Conservation (phyloP, 2,797 vertebrate genomes). For the Cryptoprocta ferox region DNA sequence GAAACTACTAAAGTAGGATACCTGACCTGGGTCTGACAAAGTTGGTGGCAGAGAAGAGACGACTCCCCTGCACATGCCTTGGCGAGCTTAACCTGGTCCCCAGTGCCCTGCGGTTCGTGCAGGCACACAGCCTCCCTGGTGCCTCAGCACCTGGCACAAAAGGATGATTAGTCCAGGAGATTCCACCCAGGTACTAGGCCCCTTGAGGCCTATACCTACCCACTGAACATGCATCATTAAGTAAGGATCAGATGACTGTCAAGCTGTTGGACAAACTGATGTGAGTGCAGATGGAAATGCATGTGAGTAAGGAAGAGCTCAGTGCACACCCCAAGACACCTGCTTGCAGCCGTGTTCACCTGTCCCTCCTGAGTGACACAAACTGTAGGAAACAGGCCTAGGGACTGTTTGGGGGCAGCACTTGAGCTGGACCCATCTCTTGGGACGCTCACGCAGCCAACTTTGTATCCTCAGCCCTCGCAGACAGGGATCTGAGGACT, state of each 20-base stretch:
- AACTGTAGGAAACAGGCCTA: background rate
- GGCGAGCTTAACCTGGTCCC: background rate
- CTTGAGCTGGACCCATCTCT: no score
- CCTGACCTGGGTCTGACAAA: background rate
- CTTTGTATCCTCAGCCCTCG: background rate
- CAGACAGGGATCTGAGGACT: background rate
- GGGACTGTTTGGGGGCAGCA: no score
- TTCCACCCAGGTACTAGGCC: background rate
- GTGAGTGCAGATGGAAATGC: background rate
- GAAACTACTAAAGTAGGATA: background rate
- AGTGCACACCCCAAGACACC: no score
- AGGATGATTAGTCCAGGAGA: background rate
- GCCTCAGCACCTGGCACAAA: background rate
- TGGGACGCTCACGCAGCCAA: no score
- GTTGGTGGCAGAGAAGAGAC: background rate
- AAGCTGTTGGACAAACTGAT: background rate
- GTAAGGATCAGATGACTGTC: background rate
- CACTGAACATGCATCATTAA: background rate
- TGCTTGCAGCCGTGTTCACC: background rate
- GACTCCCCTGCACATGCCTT: background rate
- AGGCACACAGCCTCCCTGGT: background rate
- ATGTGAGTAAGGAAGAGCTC: background rate
- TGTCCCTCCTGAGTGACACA: background rate
- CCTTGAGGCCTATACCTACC: background rate
- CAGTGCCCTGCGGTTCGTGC: constrained; percentile 75